Percentiles rank a stretch among this genome's conserved stretches.
These are phyloP conservation scores for Eunapius fragilis DNA, from an alignment of 37 sponge, comb jelly and placozoan genomes.

Conservation along the genomic window DNA sequence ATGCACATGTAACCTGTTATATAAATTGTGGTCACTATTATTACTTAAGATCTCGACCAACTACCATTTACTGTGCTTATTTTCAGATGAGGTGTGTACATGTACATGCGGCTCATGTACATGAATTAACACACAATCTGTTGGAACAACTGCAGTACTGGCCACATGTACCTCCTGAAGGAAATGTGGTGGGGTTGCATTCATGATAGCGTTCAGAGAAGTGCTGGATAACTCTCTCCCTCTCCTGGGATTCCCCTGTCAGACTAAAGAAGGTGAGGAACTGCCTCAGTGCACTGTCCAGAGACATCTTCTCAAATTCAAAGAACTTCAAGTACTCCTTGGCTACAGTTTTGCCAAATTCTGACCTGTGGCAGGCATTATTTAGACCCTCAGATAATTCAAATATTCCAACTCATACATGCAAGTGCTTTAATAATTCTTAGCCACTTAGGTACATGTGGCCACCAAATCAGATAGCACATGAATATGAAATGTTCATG, in stretches of 20 bases:
- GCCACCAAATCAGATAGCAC: too few relatives aligned
- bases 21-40: too few relatives aligned
- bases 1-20: too few relatives aligned
- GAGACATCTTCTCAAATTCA: slow-evolving; percentile 52
- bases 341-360: slow-evolving; percentile 73
- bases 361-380: slow-evolving; percentile 36
- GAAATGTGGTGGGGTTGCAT: slow-evolving; percentile 56
- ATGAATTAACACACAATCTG: background rate
- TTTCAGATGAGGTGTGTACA: background rate
- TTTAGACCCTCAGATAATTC: too few relatives aligned
- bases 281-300: slow-evolving; percentile 66
- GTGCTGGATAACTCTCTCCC: slow-evolving; percentile 83
- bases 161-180: slow-evolving; percentile 16
- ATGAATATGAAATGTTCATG: too few relatives aligned
- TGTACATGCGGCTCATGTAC: too few relatives aligned
- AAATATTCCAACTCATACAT: too few relatives aligned
- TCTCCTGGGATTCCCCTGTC: slow-evolving; percentile 83
- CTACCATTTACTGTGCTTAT: too few relatives aligned
- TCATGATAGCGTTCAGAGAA: slow-evolving; percentile 78
- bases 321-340: slow-evolving; percentile 78
- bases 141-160: too few relatives aligned
- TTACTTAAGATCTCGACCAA: too few relatives aligned
- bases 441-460: background rate
- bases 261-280: slow-evolving; percentile 66
- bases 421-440: background rate